phyloP scores from a whole-genome alignment of 2,888 invertebrate species.

The Caenorhabditis uteleia region DNA sequence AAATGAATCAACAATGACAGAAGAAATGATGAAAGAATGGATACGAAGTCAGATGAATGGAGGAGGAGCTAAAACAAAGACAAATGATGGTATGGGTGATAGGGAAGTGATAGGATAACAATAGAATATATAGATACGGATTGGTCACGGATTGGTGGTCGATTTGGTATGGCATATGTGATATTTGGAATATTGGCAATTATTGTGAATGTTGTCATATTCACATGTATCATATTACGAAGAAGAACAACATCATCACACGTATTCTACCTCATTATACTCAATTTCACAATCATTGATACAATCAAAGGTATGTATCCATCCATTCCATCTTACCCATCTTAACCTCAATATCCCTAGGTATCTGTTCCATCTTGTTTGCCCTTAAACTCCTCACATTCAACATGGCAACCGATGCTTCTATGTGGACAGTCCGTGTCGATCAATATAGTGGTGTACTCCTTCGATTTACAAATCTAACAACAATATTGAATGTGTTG shows the following conservation, averaged over 20 bases:
- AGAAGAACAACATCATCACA: constrained; percentile 43
- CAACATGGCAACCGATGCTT: constrained; percentile 45
- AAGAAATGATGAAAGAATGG: constrained; percentile 28
- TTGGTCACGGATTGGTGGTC: constrained; percentile 25
- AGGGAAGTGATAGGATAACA: neutral
- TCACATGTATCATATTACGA: constrained; percentile 31
- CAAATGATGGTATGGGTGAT: neutral
- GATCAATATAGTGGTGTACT: constrained; percentile 51
- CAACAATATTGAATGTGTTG: constrained; percentile 60
- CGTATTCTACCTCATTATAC: constrained; percentile 59
- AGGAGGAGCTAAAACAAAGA: constrained; percentile 1
- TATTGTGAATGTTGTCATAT: constrained; percentile 42
- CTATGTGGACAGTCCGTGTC: constrained; percentile 43
- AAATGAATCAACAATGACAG: too few relatives aligned
- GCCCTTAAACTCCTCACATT: constrained; percentile 47
- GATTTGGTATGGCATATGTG: constrained; percentile 43
- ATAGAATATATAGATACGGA: constrained; percentile 19
- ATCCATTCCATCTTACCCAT: neutral
- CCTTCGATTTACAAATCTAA: constrained; percentile 49
- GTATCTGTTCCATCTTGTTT: constrained; percentile 45
- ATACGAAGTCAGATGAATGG: constrained; percentile 13
- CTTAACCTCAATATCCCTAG: constrained; percentile 2
- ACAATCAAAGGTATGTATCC: constrained; percentile 48
- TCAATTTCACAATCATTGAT: constrained; percentile 60
- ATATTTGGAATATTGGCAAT: constrained; percentile 41